Percentiles rank a stretch among this genome's conserved stretches.
Conservation (phyloP, 2,797 vertebrate genomes). For the Columba guinea region DNA sequence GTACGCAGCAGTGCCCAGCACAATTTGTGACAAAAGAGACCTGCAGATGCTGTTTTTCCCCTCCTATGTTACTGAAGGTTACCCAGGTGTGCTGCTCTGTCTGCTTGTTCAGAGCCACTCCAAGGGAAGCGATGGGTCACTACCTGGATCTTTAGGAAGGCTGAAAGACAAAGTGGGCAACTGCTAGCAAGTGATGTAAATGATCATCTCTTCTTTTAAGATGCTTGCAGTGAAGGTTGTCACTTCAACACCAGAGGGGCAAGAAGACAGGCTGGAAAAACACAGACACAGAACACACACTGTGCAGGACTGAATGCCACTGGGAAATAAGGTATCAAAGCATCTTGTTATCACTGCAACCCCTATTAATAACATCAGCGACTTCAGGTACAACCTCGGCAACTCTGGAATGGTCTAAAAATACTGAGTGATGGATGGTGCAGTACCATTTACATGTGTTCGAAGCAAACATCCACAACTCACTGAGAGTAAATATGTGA, state of each 20-base stretch:
- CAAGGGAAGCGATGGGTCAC: not conserved
- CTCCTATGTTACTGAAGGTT: not conserved
- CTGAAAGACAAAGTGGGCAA: not conserved
- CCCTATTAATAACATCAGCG: slow-evolving; percentile 16
- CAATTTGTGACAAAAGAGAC: not conserved
- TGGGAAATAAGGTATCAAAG: slow-evolving; percentile 30
- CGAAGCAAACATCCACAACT: slow-evolving; percentile 31
- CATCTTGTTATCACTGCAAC: slow-evolving; percentile 25
- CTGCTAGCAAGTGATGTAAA: not conserved
- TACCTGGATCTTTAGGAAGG: not conserved
- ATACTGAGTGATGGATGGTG: slow-evolving; percentile 17
- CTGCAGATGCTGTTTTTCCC: not conserved
- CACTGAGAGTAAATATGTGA: slow-evolving; percentile 30
- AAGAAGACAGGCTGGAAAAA: slow-evolving; percentile 34
- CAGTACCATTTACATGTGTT: slow-evolving; percentile 48
- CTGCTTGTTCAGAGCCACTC: not conserved
- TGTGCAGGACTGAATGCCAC: not conserved
- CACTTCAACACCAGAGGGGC: slow-evolving; percentile 8
- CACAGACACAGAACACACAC: not conserved
- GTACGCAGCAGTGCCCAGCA: not conserved
- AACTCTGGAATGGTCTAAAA: slow-evolving; percentile 44
- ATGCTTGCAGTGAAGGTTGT: not conserved
- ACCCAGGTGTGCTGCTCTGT: not conserved
- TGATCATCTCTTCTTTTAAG: not conserved
- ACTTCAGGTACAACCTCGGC: slow-evolving; percentile 42